Evolutionary conservation across 1,140 invertebrate species (phyloP).

Genomic region (Eulimnadia texana): DNA sequence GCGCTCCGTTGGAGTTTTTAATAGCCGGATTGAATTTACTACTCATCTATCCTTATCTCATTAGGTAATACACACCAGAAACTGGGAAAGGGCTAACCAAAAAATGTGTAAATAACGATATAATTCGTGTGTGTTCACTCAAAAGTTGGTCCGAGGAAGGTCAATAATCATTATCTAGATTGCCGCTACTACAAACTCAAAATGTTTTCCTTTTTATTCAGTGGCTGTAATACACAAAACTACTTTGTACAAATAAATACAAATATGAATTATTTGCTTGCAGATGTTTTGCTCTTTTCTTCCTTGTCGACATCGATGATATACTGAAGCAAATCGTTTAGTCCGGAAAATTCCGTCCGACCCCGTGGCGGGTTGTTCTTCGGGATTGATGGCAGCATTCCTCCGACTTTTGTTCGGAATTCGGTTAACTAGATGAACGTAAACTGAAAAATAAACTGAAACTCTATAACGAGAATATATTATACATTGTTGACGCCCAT

Average conservation of each 20-base stretch:
- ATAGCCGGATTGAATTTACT: constrained; percentile 7
- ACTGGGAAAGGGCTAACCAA: too few relatives aligned
- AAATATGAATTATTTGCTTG: background rate
- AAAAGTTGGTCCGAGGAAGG: too few relatives aligned
- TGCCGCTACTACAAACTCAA: too few relatives aligned
- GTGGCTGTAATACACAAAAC: background rate
- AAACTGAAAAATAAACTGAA: background rate
- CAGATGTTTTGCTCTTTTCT: constrained; percentile 2
- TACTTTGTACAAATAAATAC: background rate
- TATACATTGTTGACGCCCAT: constrained; percentile 61
- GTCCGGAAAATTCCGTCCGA: constrained; percentile 67
- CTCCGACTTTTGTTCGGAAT: constrained; percentile 33
- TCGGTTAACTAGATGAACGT: constrained; percentile 29
- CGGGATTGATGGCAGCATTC: constrained; percentile 52
- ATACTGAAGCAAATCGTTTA: constrained; percentile 66
- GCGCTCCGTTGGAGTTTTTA: background rate
- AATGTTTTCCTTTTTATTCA: background rate
- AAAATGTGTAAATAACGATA: background rate
- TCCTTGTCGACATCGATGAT: constrained; percentile 26
- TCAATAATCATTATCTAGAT: too few relatives aligned
- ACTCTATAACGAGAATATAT: background rate
- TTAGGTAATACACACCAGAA: background rate
- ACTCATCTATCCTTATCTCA: background rate
- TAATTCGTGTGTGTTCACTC: background rate
- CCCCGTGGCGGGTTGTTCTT: constrained; percentile 65